A percentile compares a stretch with the other conserved stretches of the same genome.
Evolutionary conservation across 2,797 vertebrate genomes (phyloP).

Genomic region (Tapirus indicus): DNA sequence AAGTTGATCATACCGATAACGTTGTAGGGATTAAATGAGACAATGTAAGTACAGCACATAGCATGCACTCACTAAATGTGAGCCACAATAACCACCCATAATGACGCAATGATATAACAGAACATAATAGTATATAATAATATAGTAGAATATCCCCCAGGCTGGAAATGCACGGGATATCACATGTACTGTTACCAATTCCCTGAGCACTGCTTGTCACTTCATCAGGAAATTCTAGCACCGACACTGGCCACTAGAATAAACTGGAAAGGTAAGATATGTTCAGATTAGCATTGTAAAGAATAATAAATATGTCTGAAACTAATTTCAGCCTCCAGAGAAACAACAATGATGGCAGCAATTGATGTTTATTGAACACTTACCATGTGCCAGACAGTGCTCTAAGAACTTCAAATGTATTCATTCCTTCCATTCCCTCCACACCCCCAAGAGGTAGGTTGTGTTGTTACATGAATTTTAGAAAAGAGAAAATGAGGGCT

Average conservation of each 20-base stretch:
- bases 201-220: not conserved
- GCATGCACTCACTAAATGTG: accelerated
- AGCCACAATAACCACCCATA: not conserved
- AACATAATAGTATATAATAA: not conserved
- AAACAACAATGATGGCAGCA: not conserved
- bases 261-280: not conserved
- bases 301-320: not conserved
- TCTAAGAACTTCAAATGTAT: not conserved
- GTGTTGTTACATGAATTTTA: not conserved
- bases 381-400: not conserved
- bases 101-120: too few species aligned
- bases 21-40: not conserved
- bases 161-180: not conserved
- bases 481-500: not conserved
- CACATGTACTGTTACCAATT: not conserved
- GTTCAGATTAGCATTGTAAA: not conserved
- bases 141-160: not conserved
- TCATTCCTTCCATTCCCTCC: not conserved
- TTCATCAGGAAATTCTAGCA: not conserved
- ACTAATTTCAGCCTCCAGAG: not conserved
- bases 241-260: not conserved
- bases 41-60: not conserved
- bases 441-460: not conserved
- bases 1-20: not conserved
- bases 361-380: not conserved